phyloP scores from a whole-genome alignment of 2,797 vertebrate genomes.

The Bradypodion pumilum region DNA sequence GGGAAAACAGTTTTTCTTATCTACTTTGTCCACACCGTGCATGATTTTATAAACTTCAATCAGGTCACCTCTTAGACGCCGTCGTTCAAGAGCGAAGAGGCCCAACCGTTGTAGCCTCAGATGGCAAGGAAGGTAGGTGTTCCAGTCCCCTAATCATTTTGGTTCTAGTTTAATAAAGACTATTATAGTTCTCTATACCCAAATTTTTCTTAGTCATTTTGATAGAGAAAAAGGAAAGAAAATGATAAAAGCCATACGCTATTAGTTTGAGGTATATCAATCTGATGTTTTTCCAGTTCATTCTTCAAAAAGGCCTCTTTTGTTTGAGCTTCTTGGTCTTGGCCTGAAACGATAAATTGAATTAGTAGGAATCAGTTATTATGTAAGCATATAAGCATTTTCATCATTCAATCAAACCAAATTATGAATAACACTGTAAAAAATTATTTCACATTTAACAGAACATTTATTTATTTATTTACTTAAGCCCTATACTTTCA shows the following conservation, averaged over 20 bases:
- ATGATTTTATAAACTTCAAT: too few relatives aligned
- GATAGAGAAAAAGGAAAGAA: constrained; percentile 19
- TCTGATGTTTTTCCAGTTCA: constrained; percentile 69
- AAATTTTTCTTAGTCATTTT: not conserved
- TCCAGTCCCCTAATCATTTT: too few relatives aligned
- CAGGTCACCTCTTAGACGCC: too few relatives aligned
- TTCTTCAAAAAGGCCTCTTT: constrained; percentile 74
- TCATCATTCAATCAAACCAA: not conserved
- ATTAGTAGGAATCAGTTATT: constrained; percentile 2
- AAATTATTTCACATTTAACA: not conserved
- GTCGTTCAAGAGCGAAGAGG: too few relatives aligned
- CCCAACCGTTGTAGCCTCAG: too few relatives aligned
- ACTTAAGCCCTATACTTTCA: not conserved
- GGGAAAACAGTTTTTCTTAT: too few relatives aligned
- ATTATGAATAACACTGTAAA: not conserved
- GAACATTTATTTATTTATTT: not conserved
- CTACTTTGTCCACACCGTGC: too few relatives aligned
- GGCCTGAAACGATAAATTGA: constrained; percentile 71
- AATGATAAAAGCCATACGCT: constrained; percentile 71
- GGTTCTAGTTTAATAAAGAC: too few relatives aligned
- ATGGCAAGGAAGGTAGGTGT: too few relatives aligned
- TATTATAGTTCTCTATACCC: too few relatives aligned
- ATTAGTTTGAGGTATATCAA: constrained; percentile 66
- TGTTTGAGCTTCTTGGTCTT: constrained; percentile 65
- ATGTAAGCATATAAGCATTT: not conserved